Conservation (phyloP, 2,113 vertebrate genomes). For the Macrotis lagotis region DNA sequence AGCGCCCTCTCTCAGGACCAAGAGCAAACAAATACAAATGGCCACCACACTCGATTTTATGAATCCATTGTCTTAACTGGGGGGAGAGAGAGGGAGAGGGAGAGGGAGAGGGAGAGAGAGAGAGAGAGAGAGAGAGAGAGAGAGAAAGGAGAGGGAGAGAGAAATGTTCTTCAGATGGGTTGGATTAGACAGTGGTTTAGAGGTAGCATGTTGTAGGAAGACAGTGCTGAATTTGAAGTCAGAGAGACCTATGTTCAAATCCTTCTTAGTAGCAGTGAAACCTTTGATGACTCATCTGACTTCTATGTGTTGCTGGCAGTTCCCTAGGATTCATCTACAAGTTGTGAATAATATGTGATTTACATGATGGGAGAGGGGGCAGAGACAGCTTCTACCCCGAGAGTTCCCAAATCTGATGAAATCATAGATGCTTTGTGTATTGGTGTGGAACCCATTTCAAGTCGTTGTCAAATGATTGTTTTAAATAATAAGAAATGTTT, state of each 20-base stretch:
- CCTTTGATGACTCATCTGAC: neutral
- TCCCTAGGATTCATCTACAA: neutral
- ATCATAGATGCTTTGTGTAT: neutral
- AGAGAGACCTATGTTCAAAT: neutral
- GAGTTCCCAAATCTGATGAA: neutral
- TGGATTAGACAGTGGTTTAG: neutral
- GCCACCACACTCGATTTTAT: neutral
- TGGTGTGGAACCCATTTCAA: neutral
- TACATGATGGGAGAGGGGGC: neutral
- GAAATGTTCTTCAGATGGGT: neutral
- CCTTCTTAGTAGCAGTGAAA: neutral
- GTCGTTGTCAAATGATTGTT: neutral
- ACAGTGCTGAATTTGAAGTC: neutral
- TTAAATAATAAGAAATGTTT: neutral
- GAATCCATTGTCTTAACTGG: too few species aligned
- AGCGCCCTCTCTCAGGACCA: neutral
- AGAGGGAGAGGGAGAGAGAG: too few species aligned
- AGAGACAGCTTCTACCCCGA: neutral
- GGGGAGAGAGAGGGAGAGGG: too few species aligned
- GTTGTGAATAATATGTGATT: neutral
- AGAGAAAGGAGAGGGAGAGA: too few species aligned
- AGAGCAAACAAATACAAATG: neutral
- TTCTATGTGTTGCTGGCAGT: neutral
- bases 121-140: too few species aligned
- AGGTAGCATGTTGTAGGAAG: neutral